Percentiles rank a stretch among this genome's conserved stretches.
Conservation (phyloP, 2,797 vertebrate genomes). For the Chrosomus eos region DNA sequence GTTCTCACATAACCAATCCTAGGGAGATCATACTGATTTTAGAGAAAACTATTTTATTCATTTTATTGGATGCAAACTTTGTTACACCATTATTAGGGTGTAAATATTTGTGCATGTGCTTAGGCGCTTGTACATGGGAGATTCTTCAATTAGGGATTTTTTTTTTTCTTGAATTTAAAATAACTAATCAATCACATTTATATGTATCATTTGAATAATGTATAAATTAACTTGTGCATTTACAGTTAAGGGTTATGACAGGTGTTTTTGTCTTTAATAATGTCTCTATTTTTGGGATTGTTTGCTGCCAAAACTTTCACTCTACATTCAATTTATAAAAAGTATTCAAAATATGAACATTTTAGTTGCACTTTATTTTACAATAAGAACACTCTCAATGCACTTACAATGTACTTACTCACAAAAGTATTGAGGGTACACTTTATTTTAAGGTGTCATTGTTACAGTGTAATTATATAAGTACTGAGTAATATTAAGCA, state of each 20-base stretch:
- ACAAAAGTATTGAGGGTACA: too few species aligned
- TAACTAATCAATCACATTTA: not conserved
- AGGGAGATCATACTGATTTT: not conserved
- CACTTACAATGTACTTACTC: too few species aligned
- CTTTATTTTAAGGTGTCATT: too few species aligned
- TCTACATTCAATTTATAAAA: not conserved
- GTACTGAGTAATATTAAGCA: too few species aligned
- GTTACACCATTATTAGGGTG: not conserved
- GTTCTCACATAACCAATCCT: not conserved
- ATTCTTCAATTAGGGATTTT: not conserved
- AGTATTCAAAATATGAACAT: not conserved
- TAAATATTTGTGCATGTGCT: not conserved
- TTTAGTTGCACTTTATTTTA: too few species aligned
- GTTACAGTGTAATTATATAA: too few species aligned
- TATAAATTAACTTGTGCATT: not conserved
- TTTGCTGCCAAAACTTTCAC: not conserved
- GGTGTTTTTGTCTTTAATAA: not conserved
- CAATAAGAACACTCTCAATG: too few species aligned
- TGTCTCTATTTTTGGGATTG: not conserved
- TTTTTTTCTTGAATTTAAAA: not conserved
- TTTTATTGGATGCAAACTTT: slow-evolving; percentile 1
- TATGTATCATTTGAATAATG: not conserved
- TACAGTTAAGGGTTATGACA: not conserved
- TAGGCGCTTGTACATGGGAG: too few species aligned
- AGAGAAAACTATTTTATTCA: not conserved